phyloP scores from a whole-genome alignment of 1,140 invertebrate genomes.

The Drosophila subpulchrella region DNA sequence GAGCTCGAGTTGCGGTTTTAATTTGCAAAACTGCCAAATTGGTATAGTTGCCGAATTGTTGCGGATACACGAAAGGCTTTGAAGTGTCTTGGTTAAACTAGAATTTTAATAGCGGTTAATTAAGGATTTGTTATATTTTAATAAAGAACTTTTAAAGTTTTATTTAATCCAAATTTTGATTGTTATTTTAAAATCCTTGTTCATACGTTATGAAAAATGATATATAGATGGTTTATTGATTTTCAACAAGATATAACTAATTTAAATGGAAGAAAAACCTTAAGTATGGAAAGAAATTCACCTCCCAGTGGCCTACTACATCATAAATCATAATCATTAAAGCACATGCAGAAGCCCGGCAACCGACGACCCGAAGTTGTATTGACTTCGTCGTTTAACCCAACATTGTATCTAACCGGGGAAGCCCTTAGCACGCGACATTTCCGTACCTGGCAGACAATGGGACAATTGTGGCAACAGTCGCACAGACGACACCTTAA shows the following conservation, averaged over 20 bases:
- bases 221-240: too few species aligned
- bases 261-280: too few species aligned
- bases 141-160: background rate
- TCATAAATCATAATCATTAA: too few species aligned
- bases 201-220: too few species aligned
- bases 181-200: too few species aligned
- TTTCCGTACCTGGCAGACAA: conserved; percentile 55
- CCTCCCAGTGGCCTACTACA: too few species aligned
- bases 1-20: conserved; percentile 20
- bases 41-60: background rate
- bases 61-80: background rate
- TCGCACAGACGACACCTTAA: conserved; percentile 61
- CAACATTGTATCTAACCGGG: conserved; percentile 1
- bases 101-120: background rate
- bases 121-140: background rate
- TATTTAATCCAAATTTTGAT: too few species aligned
- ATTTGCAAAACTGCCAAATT: conserved; percentile 7
- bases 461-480: conserved; percentile 56
- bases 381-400: conserved; percentile 16
- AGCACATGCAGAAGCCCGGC: too few species aligned
- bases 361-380: background rate
- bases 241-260: too few species aligned
- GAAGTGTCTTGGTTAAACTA: background rate
- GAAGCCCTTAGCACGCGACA: conserved; percentile 46
- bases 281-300: too few species aligned